These are phyloP conservation scores for Onychorhynchus coronatus DNA, from an alignment of 2,113 vertebrate genomes.

Conservation along the genomic window DNA sequence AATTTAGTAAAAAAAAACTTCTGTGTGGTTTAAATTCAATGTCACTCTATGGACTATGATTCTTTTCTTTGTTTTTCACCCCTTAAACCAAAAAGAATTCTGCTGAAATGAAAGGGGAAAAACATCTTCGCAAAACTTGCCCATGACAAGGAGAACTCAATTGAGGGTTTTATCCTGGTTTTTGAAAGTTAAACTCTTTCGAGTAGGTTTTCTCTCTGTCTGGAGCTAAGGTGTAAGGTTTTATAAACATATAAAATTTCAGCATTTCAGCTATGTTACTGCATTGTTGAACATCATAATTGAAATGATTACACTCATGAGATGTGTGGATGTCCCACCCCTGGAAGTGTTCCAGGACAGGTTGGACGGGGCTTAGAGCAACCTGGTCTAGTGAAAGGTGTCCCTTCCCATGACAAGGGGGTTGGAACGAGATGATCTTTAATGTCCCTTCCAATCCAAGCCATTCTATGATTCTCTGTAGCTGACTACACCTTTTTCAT, in stretches of 20 bases:
- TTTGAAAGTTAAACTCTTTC: neutral
- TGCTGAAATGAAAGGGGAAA: neutral
- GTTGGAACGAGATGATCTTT: neutral
- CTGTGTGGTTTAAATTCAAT: neutral
- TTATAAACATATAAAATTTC: neutral
- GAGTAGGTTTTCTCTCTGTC: neutral
- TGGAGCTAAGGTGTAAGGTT: neutral
- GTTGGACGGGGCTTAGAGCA: neutral
- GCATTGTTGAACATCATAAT: neutral
- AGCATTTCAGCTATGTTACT: neutral
- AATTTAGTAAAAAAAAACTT: neutral
- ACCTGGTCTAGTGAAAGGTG: neutral
- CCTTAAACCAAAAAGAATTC: neutral
- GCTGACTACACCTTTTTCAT: neutral
- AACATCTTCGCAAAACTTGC: neutral
- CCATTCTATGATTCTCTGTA: neutral
- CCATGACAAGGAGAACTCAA: neutral
- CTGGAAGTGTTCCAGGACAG: neutral
- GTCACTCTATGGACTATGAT: neutral
- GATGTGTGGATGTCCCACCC: neutral
- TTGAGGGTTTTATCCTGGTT: neutral
- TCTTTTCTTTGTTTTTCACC: neutral
- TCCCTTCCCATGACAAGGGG: neutral
- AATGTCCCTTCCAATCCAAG: neutral
- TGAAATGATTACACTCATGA: neutral